phyloP scores from a whole-genome alignment of 2,113 vertebrate species.

The Turdus rufiventris region DNA sequence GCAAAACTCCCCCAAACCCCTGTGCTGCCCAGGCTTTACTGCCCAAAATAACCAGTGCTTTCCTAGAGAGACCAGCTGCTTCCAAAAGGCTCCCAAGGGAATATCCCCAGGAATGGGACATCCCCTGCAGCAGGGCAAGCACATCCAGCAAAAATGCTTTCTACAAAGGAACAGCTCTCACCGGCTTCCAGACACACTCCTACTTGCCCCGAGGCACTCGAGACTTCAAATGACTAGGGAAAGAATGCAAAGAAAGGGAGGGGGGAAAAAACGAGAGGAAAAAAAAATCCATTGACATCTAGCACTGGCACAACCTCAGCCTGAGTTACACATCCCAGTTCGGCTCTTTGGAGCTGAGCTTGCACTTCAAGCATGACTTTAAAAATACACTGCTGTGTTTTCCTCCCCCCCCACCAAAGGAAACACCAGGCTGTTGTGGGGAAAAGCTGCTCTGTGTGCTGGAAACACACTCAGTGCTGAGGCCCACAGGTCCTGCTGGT shows the following conservation, averaged over 20 bases:
- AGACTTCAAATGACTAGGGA: not conserved
- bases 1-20: not conserved
- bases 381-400: not conserved
- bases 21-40: not conserved
- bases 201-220: not conserved
- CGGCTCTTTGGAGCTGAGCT: not conserved
- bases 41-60: fast-evolving
- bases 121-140: not conserved
- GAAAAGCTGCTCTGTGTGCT: not conserved
- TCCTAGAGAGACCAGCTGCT: not conserved
- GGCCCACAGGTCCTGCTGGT: not conserved
- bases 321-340: not conserved
- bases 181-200: fast-evolving
- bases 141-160: not conserved
- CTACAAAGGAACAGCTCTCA: not conserved
- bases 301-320: not conserved
- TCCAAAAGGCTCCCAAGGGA: not conserved
- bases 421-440: not conserved
- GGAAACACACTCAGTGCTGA: not conserved
- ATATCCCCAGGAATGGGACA: fast-evolving
- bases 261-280: fast-evolving
- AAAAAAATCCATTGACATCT: not conserved
- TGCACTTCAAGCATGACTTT: not conserved
- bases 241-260: not conserved
- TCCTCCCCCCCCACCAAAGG: fast-evolving